phyloP scores from a whole-genome alignment of 1,140 invertebrate species.

The honey bee (Apis mellifera) region DNA sequence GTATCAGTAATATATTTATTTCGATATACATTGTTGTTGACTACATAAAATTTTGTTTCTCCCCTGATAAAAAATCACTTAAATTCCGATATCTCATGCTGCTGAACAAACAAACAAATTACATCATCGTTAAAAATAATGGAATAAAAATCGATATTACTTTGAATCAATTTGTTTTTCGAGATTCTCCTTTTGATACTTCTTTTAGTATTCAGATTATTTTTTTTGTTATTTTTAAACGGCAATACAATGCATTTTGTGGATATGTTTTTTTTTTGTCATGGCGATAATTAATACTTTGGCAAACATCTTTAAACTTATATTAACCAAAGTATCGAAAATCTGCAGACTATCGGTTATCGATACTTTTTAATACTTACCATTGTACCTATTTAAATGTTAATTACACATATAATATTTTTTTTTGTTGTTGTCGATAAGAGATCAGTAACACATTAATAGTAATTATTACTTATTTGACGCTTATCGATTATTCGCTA shows the following conservation, averaged over 20 bases:
- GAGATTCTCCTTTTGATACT: not conserved
- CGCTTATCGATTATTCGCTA: conserved; percentile 61
- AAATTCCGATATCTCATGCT: conserved; percentile 4
- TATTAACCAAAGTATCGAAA: conserved; percentile 47
- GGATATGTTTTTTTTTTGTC: conserved; percentile 57
- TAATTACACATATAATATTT: conserved; percentile 70
- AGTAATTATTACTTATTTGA: conserved; percentile 62
- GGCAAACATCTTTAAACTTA: not conserved
- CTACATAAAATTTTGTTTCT: not conserved
- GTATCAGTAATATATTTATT: conserved; percentile 6
- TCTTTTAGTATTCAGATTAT: not conserved
- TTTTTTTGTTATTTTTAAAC: conserved; percentile 20
- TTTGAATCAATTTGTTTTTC: conserved; percentile 27
- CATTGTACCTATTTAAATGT: conserved; percentile 65
- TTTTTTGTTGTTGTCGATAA: conserved; percentile 56
- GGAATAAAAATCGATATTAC: conserved; percentile 10
- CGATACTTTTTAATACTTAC: conserved; percentile 62
- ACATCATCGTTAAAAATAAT: conserved; percentile 33
- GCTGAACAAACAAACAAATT: conserved; percentile 36
- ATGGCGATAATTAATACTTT: conserved; percentile 33
- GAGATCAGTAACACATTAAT: conserved; percentile 71
- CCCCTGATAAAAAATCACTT: not conserved
- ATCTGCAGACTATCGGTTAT: conserved; percentile 29
- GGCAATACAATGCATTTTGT: conserved; percentile 29
- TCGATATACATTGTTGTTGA: not conserved